Evolutionary conservation across 2,888 invertebrate species (phyloP), one percentile per base, ranked within the genome.

Genomic region (Mantis religiosa): DNA sequence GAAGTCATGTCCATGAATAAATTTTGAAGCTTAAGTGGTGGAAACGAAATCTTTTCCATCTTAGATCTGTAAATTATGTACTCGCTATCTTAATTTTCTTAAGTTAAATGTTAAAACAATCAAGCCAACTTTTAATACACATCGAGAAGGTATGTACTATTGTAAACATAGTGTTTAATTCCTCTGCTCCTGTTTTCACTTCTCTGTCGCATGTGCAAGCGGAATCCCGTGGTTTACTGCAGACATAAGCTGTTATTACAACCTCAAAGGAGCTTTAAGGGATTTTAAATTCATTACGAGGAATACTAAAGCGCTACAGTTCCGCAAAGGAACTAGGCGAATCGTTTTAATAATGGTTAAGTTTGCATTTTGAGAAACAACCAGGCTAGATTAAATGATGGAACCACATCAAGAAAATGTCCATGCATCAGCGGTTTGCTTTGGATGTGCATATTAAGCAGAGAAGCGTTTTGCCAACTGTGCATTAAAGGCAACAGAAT

Each of bases 201-300:
- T 71, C 0, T 20, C 54, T 71, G 54, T 71, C 54, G 54, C 20
- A 71, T 71, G 54, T 25, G 54, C 20, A 71, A 54, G 54, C 1
- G 20, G 54, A 71, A 71, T 71, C 25, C 20, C 14, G 54, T 71
- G 20, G 54, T 6, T 71, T 20, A 20, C 54, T 71, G 54, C 20
- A 71, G 25, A 71, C 54, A 20, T 71, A 71, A 71, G 54, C 54
- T 71, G 20, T 71, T 71, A 71, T 71, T 71, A 54, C 54, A 71
- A 41, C 82, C 82, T 82, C 87, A 87, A 87, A 87, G 87, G n/a
- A 87, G 87, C 87, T 87, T 87, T 82, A 34, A 86, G 82, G 87
- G 87, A 87, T 87, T 87, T 30, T 87, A 87, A 87, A 87, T 82
- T 87, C 87, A 82, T 87, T 87, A 87, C 30, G 14, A 82, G 14